phyloP scores from a whole-genome alignment of 2,888 invertebrate species.

The Eupithecia vulgata region DNA sequence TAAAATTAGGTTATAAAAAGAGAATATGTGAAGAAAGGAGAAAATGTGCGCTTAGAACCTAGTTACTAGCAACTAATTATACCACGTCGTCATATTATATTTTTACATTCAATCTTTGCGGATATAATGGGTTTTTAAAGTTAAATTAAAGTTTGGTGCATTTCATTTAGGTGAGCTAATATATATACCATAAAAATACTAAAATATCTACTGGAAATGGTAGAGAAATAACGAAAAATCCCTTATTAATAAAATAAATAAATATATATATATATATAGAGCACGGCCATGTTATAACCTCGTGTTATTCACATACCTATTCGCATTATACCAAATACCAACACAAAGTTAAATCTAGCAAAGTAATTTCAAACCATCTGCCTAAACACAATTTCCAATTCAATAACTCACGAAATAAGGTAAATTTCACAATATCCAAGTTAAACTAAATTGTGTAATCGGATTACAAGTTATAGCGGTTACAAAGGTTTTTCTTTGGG shows the following conservation, averaged over 20 bases:
- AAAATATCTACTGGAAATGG: background rate
- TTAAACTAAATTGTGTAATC: conserved; percentile 40
- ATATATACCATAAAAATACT: no score
- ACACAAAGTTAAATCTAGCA: background rate
- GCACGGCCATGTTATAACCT: background rate
- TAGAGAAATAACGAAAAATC: background rate
- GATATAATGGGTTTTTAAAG: background rate
- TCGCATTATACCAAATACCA: background rate
- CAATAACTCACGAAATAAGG: conserved; percentile 2
- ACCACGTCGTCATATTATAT: background rate
- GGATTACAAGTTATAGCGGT: conserved; percentile 49
- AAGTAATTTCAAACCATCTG: background rate
- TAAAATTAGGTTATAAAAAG: background rate
- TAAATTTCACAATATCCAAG: conserved; percentile 9
- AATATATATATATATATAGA: no score
- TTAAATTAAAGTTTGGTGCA: background rate
- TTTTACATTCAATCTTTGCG: background rate
- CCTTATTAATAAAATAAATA: no score
- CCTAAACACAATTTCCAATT: conserved; percentile 1
- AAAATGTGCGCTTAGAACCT: background rate
- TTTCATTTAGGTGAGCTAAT: background rate
- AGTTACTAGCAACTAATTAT: background rate
- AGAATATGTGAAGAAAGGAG: background rate
- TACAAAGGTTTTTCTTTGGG: conserved; percentile 63
- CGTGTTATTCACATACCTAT: background rate